A percentile compares a stretch with the other conserved stretches of the same genome.
Evolutionary conservation across 2,888 invertebrate genomes (phyloP).

Genomic region (Sarcophaga caerulescens): DNA sequence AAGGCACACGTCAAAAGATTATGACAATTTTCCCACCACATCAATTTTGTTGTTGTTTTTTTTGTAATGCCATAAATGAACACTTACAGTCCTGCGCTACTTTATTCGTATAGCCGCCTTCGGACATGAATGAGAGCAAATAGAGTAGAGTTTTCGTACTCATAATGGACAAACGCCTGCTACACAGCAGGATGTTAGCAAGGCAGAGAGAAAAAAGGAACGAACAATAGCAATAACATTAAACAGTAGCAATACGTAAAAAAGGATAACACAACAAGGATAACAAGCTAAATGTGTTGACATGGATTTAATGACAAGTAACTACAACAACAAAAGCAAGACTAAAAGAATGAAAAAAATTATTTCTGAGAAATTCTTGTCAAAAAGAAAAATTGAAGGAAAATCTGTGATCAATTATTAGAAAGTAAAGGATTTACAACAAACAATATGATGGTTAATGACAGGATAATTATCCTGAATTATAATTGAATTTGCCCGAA

Average conservation of each 20-base stretch:
- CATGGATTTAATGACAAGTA: constrained; percentile 2
- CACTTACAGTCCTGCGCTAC: constrained; percentile 68
- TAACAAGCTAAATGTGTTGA: constrained; percentile 51
- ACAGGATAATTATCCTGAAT: constrained; percentile 43
- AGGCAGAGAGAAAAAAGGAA: constrained; percentile 34
- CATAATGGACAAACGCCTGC: constrained; percentile 57
- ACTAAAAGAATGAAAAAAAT: background rate
- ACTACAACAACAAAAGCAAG: background rate
- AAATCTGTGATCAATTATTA: constrained; percentile 1
- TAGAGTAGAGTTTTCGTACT: constrained; percentile 24
- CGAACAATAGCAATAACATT: constrained; percentile 43
- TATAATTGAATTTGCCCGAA: constrained; percentile 12
- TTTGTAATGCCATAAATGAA: constrained; percentile 72
- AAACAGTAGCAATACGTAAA: constrained; percentile 45
- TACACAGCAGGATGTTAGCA: constrained; percentile 56
- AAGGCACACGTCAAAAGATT: constrained; percentile 73
- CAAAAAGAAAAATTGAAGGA: constrained; percentile 38
- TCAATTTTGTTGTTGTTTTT: background rate
- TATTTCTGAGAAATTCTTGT: background rate
- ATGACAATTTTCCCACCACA: constrained; percentile 72
- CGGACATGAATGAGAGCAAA: constrained; percentile 9
- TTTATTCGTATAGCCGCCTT: background rate
- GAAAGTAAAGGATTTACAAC: constrained; percentile 8
- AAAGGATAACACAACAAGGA: constrained; percentile 48
- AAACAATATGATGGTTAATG: constrained; percentile 40